These are phyloP conservation scores for Monochamus saltuarius DNA, from an alignment of 1,140 invertebrate species.

Conservation along the genomic window DNA sequence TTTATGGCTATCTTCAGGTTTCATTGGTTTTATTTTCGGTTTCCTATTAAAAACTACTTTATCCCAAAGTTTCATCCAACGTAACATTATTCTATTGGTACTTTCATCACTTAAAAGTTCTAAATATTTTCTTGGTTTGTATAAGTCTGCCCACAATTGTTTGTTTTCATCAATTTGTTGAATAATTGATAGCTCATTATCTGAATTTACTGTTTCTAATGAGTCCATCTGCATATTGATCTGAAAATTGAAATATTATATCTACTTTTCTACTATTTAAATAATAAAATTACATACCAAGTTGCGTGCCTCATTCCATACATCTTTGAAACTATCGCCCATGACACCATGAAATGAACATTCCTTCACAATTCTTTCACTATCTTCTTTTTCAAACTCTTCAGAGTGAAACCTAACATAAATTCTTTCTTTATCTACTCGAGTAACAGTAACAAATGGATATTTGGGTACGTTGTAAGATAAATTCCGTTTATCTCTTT, in stretches of 20 bases:
- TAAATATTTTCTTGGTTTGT: conserved; percentile 79
- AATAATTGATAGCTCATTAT: not conserved
- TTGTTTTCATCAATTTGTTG: conserved; percentile 29
- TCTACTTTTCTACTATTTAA: conserved; percentile 3
- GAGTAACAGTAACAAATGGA: conserved; percentile 69
- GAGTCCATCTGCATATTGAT: conserved; percentile 3
- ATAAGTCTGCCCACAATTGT: conserved; percentile 89
- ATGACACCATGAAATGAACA: conserved; percentile 54
- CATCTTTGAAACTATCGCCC: conserved; percentile 57
- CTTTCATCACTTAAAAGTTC: conserved; percentile 90
- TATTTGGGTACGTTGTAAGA: conserved; percentile 59
- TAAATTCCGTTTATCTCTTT: conserved; percentile 46
- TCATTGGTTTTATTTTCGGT: conserved; percentile 39
- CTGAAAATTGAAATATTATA: conserved; percentile 4
- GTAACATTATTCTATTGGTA: conserved; percentile 81
- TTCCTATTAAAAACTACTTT: conserved; percentile 74
- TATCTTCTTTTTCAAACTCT: conserved; percentile 60
- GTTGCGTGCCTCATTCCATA: conserved; percentile 67
- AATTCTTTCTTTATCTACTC: conserved; percentile 64
- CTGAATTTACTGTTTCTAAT: not conserved
- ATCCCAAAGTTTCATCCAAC: conserved; percentile 96
- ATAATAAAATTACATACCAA: conserved; percentile 56
- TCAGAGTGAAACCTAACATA: conserved; percentile 68
- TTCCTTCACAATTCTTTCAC: conserved; percentile 49
- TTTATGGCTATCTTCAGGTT: conserved; percentile 51